Base-by-base conservation (phyloP, 2,113 vertebrate species). In the Petaurus breviceps region DNA sequence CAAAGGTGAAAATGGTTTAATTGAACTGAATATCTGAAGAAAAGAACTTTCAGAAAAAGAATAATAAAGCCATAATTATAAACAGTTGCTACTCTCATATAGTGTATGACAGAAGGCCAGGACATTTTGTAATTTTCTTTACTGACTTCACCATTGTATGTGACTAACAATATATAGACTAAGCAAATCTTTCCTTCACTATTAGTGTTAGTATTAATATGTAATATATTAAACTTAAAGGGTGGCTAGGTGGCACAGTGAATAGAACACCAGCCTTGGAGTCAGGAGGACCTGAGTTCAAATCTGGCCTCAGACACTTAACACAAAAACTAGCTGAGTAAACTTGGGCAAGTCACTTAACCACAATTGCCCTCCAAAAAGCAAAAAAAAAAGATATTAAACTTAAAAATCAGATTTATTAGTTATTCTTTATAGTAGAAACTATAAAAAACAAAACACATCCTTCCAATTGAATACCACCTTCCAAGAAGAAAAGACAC, bases 71-170 rank as follows among this genome's bases (percentile, higher is more conserved):
- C 77, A 90, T n/a, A 94, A 94, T 37, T 43, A 53, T 92, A 92
- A 91, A 54, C 93, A 92, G 61, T 61, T 92, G 90, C 51, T 25
- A 26, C 68, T 91, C 92, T 46, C n/a, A 22, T 84, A 43, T 43
- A 95, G n/a, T 26, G 89, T 23, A 14, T 16, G 93, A 16, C 89
- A 92, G 55, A 61, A 92, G 92, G 46, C 12, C 55, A 43, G 14
- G 10, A 91, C 92, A 77, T 0, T 94, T 52, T 28, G 31, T 51
- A 92, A 16, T 2, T 6, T 3, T 91, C 12, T 47, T 94, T 92
- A 90, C 1, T 84, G 4, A 51, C 54, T 95, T 93, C 51, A 96
- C 47, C 22, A 95, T 95, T 93, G 95, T 94, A 92, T 49, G n/a
- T 50, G 53, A 92, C 49, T 93, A 97, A 91, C 2, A 68, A 0